Conservation (phyloP, 2,113 vertebrate genomes). For the Aleadryas rufinucha region DNA sequence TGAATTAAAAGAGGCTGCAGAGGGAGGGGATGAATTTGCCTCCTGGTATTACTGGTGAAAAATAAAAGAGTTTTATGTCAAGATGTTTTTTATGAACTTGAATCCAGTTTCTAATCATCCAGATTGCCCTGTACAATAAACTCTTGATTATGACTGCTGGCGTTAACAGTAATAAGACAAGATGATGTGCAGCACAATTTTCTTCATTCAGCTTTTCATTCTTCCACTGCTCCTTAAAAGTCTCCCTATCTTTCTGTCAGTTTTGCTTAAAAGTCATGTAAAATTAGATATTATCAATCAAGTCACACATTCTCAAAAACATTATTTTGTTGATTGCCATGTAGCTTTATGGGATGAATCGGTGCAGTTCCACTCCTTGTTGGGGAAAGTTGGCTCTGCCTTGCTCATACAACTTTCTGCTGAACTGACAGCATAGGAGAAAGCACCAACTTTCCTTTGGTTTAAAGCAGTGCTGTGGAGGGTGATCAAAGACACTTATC, state of each 20-base stretch:
- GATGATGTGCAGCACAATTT: constrained; percentile 76
- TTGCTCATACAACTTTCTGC: background rate
- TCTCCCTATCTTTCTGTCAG: constrained; percentile 63
- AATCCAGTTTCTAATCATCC: constrained; percentile 82
- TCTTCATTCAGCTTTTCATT: constrained; percentile 77
- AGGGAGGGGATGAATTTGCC: constrained; percentile 51
- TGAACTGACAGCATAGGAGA: background rate
- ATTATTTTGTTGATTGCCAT: constrained; percentile 69
- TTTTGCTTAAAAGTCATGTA: constrained; percentile 69
- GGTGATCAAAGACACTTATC: background rate
- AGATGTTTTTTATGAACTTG: constrained; percentile 79
- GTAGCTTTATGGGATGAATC: constrained; percentile 22
- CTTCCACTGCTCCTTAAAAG: constrained; percentile 65
- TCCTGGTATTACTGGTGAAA: constrained; percentile 58
- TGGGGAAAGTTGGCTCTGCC: constrained; percentile 31
- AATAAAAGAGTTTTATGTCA: constrained; percentile 70
- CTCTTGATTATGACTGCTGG: constrained; percentile 81
- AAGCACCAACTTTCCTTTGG: background rate
- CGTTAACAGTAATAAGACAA: constrained; percentile 78
- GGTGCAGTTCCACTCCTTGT: background rate
- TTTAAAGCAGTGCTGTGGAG: background rate
- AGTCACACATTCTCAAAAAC: constrained; percentile 61
- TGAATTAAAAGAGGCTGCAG: constrained; percentile 48
- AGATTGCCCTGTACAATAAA: constrained; percentile 84
- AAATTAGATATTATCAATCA: constrained; percentile 72